Evolutionary conservation across 2,888 invertebrate genomes (phyloP), one percentile per base, ranked within the genome.

Genomic region (Odontocerum albicorne): DNA sequence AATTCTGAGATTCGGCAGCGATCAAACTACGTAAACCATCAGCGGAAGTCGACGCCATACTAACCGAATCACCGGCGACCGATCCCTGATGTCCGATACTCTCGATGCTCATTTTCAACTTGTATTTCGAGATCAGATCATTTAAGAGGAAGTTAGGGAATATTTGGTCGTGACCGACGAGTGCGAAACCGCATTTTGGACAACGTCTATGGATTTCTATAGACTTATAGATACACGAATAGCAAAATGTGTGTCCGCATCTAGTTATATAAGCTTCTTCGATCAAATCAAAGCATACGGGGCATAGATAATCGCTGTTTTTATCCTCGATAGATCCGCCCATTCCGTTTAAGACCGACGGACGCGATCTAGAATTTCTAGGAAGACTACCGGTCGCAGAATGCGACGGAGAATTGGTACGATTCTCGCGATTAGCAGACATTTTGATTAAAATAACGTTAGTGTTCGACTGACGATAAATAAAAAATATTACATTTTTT

Each of bases 241-340:
- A 86, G 72, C 96, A 96, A 74, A 92, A 96, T 1, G 93, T 93
- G 70, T 96, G 95, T 0, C 95, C 95, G 72, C 96, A 95, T 63
- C 88, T 85, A 0, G 94, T 94, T 66, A 95, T 92, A 71, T 92
- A 88, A 0, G 95, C 93, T 70, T 93, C 93, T 63, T 88, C 87
- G 57, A 95, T 91, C 42, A 91, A 74, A 70, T 92, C 90, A 72
- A 93, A 90, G 73, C 96, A 96, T 47, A 94, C 87, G 0, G 93
- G 91, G 68, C 94, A 90, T 46, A 82, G 72, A 62, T 77, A 79
- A 63, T 33, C 85, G 63, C 81, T 80, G 67, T 82, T 84, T 71
- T 85, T 86, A 65, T 87, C 86, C 63, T 86, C 86, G 1, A 82
- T 72, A 1, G 83, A 81, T 42, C 82, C 82, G 1, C 82, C 82